Conservation (phyloP, 53 echinoderm and acorn worm species). For the Holothuria leucospilota region DNA sequence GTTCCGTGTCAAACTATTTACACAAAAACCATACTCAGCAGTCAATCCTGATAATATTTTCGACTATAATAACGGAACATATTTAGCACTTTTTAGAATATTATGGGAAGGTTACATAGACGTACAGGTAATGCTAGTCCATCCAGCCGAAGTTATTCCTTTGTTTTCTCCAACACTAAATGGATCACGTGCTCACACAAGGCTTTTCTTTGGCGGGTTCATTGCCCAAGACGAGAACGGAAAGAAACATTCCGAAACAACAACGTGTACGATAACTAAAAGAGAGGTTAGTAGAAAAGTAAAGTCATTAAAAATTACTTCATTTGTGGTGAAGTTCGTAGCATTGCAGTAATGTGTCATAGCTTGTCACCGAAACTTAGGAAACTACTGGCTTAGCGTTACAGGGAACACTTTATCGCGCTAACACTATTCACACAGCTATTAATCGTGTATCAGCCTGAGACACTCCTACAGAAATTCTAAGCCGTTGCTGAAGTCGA, state of each 20-base stretch:
- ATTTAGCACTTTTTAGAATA: conserved; percentile 10
- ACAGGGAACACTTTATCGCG: too few species aligned
- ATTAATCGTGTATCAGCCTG: too few species aligned
- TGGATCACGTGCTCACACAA: background rate
- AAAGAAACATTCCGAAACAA: background rate
- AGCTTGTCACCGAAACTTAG: too few species aligned
- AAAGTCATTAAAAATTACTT: too few species aligned
- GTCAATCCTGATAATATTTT: background rate
- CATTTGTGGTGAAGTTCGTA: background rate
- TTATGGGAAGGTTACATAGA: conserved; percentile 26
- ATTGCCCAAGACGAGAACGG: background rate
- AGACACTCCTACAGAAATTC: too few species aligned
- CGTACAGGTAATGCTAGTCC: background rate
- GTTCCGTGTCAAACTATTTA: conserved; percentile 16
- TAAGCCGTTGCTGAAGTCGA: too few species aligned
- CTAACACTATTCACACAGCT: too few species aligned
- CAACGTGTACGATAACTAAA: background rate
- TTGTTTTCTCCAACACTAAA: conserved; percentile 22
- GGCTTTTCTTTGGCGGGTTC: background rate
- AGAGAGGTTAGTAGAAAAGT: background rate
- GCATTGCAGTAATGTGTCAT: too few species aligned
- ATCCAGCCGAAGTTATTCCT: conserved; percentile 25
- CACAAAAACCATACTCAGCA: conserved; percentile 7
- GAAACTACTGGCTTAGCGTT: too few species aligned
- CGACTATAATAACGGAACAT: conserved; percentile 6